Evolutionary conservation across 2,797 vertebrate species (phyloP).

Genomic region (Nyctalus aviator): DNA sequence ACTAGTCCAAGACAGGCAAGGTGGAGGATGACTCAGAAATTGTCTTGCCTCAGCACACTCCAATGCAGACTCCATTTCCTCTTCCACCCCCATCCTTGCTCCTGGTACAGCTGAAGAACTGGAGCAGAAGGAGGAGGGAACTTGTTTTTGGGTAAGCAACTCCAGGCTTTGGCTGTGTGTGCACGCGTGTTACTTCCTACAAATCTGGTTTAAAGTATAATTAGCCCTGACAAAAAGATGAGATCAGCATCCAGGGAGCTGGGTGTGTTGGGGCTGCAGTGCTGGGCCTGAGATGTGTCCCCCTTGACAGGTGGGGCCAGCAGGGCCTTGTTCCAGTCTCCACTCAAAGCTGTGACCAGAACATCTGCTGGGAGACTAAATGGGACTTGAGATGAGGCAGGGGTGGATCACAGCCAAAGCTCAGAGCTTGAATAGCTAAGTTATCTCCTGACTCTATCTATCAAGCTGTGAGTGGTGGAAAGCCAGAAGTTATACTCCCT

Average conservation of each 20-base stretch:
- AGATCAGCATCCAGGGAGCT: conserved; percentile 41
- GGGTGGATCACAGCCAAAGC: not conserved
- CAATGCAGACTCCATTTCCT: conserved; percentile 12
- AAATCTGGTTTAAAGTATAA: conserved; percentile 68
- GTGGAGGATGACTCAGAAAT: not conserved
- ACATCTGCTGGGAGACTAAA: not conserved
- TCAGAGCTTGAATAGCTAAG: not conserved
- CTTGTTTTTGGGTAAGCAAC: conserved; percentile 67
- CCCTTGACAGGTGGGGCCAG: not conserved
- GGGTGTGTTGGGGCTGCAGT: not conserved
- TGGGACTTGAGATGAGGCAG: not conserved
- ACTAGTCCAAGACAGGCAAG: not conserved
- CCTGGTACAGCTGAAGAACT: conserved; percentile 64
- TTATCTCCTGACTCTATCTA: conserved; percentile 27
- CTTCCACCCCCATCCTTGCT: conserved; percentile 7
- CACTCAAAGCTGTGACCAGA: not conserved
- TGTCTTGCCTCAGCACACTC: conserved; percentile 39
- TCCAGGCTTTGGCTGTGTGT: conserved; percentile 64
- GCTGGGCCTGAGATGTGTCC: not conserved
- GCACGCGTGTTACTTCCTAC: conserved; percentile 52
- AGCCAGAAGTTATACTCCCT: not conserved
- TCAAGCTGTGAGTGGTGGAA: not conserved
- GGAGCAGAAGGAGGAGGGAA: conserved; percentile 74
- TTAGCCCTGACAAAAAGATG: conserved; percentile 56
- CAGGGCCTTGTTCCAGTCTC: not conserved